These are phyloP conservation scores for Ictalurus furcatus DNA, from an alignment of 2,113 vertebrate species.

Conservation along the genomic window DNA sequence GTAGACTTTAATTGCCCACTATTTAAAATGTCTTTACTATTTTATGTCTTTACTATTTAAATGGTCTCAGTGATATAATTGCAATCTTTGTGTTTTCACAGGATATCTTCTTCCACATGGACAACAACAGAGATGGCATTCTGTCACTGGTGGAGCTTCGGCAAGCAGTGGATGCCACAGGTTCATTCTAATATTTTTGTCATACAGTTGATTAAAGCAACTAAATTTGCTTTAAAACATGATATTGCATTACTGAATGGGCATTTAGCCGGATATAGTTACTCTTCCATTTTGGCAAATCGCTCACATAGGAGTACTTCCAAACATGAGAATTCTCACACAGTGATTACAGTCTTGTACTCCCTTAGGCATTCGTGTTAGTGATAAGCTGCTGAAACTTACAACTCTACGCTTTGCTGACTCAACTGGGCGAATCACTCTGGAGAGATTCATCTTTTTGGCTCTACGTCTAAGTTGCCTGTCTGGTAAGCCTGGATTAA, in stretches of 20 bases:
- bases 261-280: not conserved
- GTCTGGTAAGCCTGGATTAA: conserved; percentile 34
- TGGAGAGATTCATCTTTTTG: conserved; percentile 45
- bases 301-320: not conserved
- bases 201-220: not conserved
- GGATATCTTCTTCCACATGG: conserved; percentile 66
- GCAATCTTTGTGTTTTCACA: conserved; percentile 39
- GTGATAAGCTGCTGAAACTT: conserved; percentile 46
- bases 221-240: not conserved
- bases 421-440: conserved; percentile 38
- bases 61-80: not conserved
- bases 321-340: not conserved
- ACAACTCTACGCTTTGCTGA: conserved; percentile 38
- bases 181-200: conserved; percentile 6
- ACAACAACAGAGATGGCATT: conserved; percentile 63
- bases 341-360: not conserved
- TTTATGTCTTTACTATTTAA: too few relatives aligned
- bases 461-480: conserved; percentile 45
- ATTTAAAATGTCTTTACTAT: not conserved
- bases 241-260: not conserved
- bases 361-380: conserved; percentile 32
- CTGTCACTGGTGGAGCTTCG: conserved; percentile 52
- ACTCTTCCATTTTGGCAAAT: not conserved
- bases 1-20: not conserved
- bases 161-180: conserved; percentile 33